Base-by-base conservation (phyloP, 2,797 vertebrate genomes). In the Novumbra hubbsi region DNA sequence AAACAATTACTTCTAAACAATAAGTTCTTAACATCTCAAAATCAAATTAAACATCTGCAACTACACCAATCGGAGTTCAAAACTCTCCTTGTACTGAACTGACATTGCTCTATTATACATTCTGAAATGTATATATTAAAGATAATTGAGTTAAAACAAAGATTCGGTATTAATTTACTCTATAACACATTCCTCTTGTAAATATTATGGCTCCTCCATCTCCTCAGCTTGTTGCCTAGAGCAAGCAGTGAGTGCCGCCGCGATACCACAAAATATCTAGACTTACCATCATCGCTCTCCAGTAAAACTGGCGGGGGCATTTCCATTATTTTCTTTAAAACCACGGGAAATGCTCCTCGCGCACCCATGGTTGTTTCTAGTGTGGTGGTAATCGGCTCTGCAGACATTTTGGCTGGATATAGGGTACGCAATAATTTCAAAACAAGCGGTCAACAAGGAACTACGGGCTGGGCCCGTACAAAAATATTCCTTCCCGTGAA, bases 311-410 rank as follows among this genome's bases (percentile, higher is more conserved):
- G 94, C 24, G 95, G 94, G 64, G 96, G 95, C 79, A 94, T 96
- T 87, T 95, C 96, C 93, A 98, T 96, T 68, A 98, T 92, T 84
- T 96, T 97, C 94, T 95, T 96, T 84, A 98, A 85, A 79, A 95
- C 95, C 73, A 94, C 87, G 4, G 96, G 96, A 81, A 98, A 94
- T 0, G 93, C 89, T 27, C 89, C 89, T 5, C 81, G 67, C 3
- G 78, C 72, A 30, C 77, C 83, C 0, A 76, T 7, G 60, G 64
- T 70, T 3, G 81, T 70, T 30, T 86, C 85, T 79, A 88, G 50
- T 0, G 76, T 80, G 19, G 89, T 49, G 5, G 86, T 38, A 34
- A 85, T 38, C 0, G 80, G 70, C 17, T 92, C 76, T 15, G 27
- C 77, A 6, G 92, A 91, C 93, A 94, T 93, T 66, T 63, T 67